Evolutionary conservation across 2,888 invertebrate genomes (phyloP), one percentile per base, ranked within the genome.

Genomic region (Rhamphomyia laevipes): DNA sequence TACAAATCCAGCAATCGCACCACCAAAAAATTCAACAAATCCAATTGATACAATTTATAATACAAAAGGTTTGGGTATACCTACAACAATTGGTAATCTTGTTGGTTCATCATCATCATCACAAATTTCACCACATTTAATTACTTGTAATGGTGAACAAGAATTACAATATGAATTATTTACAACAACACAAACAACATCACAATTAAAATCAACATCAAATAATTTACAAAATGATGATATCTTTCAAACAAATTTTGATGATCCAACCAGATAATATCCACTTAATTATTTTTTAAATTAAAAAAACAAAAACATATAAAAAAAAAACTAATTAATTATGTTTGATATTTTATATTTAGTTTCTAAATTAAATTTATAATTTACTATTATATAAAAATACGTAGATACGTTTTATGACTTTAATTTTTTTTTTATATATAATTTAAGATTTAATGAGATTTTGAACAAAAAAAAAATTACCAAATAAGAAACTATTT

Each of bases 1-100:
- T 17, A 84, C 85, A 2, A 82, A 85, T 70, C 84, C 86, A 17
- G 78, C 77, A 52, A 84, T 86, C 60, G 78, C 81, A 13, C 77
- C 78, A 6, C 71, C 71, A 56, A 70, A 70, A 2, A 66, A 72
- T 30, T 56, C 55, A 9, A 51, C 56, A 31, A 57, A 51, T 42
- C 50, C 55, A 18, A 55, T 59, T 9, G 48, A 18, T 13, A 27
- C 23, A 4, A 18, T 42, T 27, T 42, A 15, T 27, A 42, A 42
- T 42, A 38, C 49, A 16, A 16, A 51, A 17, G 33, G 41, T 30
- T 11, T 48, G 43, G 23, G 23, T 27, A 9, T 27, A 27, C 23
- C 23, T 6, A 27, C 23, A 27, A 27, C 23, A 27, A 27, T 27
- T 27, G 23, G 23, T 27, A 27, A 9, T 27, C 4, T 27, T 27